These are phyloP conservation scores for Lindbergichthys nudifrons DNA, from an alignment of 2,797 vertebrate genomes.

Conservation along the genomic window DNA sequence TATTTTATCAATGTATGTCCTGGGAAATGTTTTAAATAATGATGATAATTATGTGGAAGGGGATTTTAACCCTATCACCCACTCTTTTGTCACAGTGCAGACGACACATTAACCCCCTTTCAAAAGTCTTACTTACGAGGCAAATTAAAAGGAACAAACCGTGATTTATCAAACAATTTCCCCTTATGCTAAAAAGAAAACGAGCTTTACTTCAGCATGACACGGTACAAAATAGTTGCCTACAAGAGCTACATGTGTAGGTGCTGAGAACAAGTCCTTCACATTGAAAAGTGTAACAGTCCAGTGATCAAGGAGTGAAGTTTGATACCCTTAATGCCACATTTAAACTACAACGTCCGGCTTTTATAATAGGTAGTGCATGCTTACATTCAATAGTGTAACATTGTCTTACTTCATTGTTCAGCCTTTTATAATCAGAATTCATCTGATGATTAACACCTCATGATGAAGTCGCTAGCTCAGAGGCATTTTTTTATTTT, in stretches of 20 bases:
- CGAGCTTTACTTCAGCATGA: neutral
- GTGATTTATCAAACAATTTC: neutral
- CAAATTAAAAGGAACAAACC: neutral
- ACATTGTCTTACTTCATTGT: conserved; percentile 17
- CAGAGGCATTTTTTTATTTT: conserved; percentile 23
- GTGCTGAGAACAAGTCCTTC: neutral
- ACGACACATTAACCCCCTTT: neutral
- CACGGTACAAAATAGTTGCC: conserved; percentile 2
- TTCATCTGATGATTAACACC: neutral
- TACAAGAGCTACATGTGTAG: neutral
- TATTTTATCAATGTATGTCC: neutral
- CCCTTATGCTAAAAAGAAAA: neutral
- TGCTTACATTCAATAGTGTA: conserved; percentile 35
- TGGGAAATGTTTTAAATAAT: neutral
- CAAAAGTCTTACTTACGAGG: neutral
- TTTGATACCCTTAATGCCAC: conserved; percentile 27
- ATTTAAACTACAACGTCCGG: conserved; percentile 25
- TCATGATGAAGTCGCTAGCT: conserved; percentile 7
- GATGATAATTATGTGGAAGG: neutral
- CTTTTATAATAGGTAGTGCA: conserved; percentile 46
- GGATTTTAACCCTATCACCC: neutral
- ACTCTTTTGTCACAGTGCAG: neutral
- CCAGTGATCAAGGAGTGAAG: neutral
- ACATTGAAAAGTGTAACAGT: conserved; percentile 29
- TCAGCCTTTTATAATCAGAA: conserved; percentile 14